phyloP scores from a whole-genome alignment of 2,113 vertebrate species.

The Struthidea cinerea region DNA sequence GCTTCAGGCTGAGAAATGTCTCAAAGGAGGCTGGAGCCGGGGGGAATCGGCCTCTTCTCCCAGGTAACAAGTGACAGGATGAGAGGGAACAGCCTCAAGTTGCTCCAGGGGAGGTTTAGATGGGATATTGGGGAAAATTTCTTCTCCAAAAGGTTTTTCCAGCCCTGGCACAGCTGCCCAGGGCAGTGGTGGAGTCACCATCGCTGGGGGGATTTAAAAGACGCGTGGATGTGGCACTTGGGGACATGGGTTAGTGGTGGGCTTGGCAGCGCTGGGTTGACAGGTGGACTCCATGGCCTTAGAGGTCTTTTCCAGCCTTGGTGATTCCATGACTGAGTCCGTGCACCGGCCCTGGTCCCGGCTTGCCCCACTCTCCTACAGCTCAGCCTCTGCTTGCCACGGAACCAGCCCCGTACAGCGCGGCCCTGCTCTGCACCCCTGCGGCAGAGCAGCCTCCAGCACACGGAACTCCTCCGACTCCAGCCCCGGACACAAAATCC shows the following conservation, averaged over 20 bases:
- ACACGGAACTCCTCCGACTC: neutral
- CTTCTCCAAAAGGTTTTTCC: neutral
- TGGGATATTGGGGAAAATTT: neutral
- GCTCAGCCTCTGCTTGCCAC: accelerated
- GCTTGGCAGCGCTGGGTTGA: neutral
- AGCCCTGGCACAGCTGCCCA: neutral
- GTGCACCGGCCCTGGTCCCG: accelerated
- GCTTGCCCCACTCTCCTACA: accelerated
- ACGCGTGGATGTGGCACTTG: accelerated
- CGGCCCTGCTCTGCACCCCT: neutral
- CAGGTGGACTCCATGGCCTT: accelerated
- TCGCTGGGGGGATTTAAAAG: neutral
- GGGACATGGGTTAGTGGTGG: accelerated
- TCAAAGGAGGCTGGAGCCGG: accelerated
- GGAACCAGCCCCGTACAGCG: accelerated
- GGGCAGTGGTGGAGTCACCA: neutral
- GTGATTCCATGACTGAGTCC: neutral
- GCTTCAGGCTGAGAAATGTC: accelerated
- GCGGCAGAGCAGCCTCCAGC: neutral
- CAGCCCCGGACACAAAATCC: neutral
- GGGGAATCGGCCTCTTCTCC: neutral
- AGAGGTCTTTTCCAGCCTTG: neutral
- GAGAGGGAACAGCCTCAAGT: neutral
- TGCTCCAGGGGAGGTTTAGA: neutral
- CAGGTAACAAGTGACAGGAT: accelerated